Base-by-base conservation (phyloP, 2,797 vertebrate species). In the Pelobates cultripes region DNA sequence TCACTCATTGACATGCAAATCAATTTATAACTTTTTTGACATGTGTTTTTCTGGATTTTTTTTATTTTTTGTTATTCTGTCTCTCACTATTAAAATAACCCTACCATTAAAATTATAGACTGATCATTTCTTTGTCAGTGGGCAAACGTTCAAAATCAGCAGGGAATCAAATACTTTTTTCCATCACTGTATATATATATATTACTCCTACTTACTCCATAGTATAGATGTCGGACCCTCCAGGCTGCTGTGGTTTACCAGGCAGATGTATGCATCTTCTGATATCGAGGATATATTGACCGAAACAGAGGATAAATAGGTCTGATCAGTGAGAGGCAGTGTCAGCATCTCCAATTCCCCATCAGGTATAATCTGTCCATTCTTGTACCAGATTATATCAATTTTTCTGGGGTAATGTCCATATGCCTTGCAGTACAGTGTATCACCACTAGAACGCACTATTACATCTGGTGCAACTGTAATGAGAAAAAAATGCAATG, bases 191-290 rank as follows among this genome's bases (percentile, higher is more conserved):
- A 28, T 28, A 28, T 28, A 28, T 28, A 28, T 28, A 28, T 28
- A 28, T 28, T 28, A 28, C 28, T 28, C 45, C 9, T 47, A 47
- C 68, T 70, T 70, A 70, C 68, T 17, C 68, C 68, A 70, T 6
- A 10, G 13, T 1, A 45, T 5, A 14, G 43, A 45, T 45, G 45
- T 2, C 3, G 68, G 68, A 15, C 12, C 42, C 7, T 15, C 15
- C 68, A 44, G 42, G 42, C 68, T 70, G 42, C 42, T 44, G 68
- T 70, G 68, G 68, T 41, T 45, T 14, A 70, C 43, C 43, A 15
- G 12, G 7, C 68, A 70, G 42, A 43, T 70, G 43, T 44, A 70
- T 44, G 13, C n/a, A 13, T 70, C 68, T 45, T 17, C 43, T 7
- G 43, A 8, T 43, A 44, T 17, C 4, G 68, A 14, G 43, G 12